A percentile compares a stretch with the other conserved stretches of the same genome.
Conservation (phyloP, 2,888 invertebrate species). For the Aspidapion aeneum region DNA sequence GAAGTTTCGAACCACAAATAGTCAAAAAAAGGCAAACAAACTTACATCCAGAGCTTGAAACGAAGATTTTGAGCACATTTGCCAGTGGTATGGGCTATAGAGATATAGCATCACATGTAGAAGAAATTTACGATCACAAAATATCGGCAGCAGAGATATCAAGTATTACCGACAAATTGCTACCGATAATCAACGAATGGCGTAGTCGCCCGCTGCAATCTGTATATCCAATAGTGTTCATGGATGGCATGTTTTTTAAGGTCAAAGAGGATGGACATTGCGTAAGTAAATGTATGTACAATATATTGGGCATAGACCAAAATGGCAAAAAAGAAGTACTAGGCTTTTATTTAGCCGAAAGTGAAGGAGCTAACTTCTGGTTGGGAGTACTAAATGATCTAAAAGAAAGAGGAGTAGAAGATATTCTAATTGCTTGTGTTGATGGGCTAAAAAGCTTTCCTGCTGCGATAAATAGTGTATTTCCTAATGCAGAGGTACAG, state of each 20-base stretch:
- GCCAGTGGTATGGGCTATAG: conserved; percentile 8
- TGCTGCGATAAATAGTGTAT: too few species aligned
- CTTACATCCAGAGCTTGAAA: conserved; percentile 9
- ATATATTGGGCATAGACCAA: not conserved
- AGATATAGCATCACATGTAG: conserved; percentile 3
- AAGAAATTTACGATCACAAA: conserved; percentile 5
- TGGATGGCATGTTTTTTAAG: conserved; percentile 4
- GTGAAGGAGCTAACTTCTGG: conserved; percentile 13
- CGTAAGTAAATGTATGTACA: not conserved
- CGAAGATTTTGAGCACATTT: conserved; percentile 8
- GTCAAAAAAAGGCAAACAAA: conserved; percentile 11
- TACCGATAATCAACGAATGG: conserved; percentile 8
- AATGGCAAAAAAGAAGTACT: conserved; percentile 6
- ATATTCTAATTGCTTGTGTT: too few species aligned
- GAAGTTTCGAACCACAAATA: conserved; percentile 4
- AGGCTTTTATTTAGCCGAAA: conserved; percentile 11
- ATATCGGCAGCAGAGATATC: conserved; percentile 8
- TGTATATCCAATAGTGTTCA: not conserved
- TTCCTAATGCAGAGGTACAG: too few species aligned
- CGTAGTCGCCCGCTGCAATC: not conserved
- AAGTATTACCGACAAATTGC: conserved; percentile 9
- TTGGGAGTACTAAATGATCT: too few species aligned
- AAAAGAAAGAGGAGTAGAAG: too few species aligned
- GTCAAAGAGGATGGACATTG: not conserved
- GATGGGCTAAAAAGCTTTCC: too few species aligned